Conservation (phyloP, 2,888 invertebrate genomes). For the Coelopa pilipes region DNA sequence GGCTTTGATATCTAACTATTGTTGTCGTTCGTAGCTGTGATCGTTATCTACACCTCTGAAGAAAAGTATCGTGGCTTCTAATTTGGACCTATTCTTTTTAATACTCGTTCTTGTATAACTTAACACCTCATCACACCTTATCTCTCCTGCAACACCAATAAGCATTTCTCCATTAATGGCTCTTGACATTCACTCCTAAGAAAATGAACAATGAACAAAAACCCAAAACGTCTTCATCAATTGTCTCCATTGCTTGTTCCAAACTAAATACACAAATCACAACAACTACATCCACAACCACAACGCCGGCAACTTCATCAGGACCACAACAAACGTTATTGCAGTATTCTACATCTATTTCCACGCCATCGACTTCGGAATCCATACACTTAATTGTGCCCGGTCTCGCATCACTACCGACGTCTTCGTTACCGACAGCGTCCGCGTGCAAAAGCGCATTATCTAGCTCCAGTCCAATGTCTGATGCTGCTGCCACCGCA, state of each 20-base stretch:
- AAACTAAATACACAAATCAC: conserved; percentile 60
- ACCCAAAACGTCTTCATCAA: conserved; percentile 43
- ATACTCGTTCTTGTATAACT: too few species aligned
- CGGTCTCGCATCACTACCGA: conserved; percentile 10
- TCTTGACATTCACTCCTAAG: conserved; percentile 43
- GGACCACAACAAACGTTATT: conserved; percentile 19
- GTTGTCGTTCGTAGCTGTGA: too few species aligned
- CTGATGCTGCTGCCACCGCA: conserved; percentile 43
- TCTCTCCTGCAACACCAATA: not conserved
- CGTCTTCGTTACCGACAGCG: conserved; percentile 18
- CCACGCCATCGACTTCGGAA: conserved; percentile 12
- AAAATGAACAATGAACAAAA: conserved; percentile 60
- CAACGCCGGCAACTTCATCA: conserved; percentile 55
- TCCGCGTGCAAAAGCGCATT: conserved; percentile 33
- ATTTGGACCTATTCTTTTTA: too few species aligned
- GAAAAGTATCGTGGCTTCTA: too few species aligned
- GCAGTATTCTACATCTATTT: not conserved
- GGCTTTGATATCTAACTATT: too few species aligned
- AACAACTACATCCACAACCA: conserved; percentile 61
- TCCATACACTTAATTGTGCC: conserved; percentile 7
- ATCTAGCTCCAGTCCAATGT: conserved; percentile 43
- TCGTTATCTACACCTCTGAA: too few species aligned
- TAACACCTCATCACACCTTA: too few species aligned
- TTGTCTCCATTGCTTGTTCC: conserved; percentile 61
- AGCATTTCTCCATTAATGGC: conserved; percentile 19